Conservation (phyloP, 1,140 invertebrate species). For the Aphaenogaster floridana region DNA sequence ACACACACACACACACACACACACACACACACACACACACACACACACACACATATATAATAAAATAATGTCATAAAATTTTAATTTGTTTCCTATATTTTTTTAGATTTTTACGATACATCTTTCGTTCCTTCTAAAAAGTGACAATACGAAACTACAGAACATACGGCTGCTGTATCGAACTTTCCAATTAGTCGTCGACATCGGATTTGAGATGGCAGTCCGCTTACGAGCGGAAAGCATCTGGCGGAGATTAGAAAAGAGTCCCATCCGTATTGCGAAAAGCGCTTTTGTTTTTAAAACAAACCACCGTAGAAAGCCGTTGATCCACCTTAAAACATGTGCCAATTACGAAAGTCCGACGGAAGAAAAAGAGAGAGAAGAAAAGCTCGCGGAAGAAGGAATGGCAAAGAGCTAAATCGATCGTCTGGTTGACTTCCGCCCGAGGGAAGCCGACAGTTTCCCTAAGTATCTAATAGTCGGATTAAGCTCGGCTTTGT, state of each 20-base stretch:
- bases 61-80: neutral
- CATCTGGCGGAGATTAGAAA: constrained; percentile 12
- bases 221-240: neutral
- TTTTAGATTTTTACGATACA: neutral
- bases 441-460: constrained; percentile 36
- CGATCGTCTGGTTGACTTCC: constrained; percentile 56
- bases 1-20: too few species aligned
- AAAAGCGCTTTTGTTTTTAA: constrained; percentile 45
- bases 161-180: neutral
- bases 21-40: too few species aligned
- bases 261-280: neutral
- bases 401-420: constrained; percentile 54
- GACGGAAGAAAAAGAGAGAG: constrained; percentile 25
- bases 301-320: constrained; percentile 27
- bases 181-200: constrained; percentile 27
- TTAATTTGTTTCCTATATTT: neutral
- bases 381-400: constrained; percentile 27
- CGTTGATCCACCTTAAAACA: constrained; percentile 59
- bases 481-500: constrained; percentile 64
- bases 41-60: too few species aligned
- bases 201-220: constrained; percentile 18
- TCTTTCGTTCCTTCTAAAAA: neutral
- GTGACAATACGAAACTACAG: neutral
- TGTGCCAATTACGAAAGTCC: constrained; percentile 50
- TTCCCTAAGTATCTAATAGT: constrained; percentile 66